phyloP scores from a whole-genome alignment of 2,113 vertebrate species.

The Mesitornis unicolor region DNA sequence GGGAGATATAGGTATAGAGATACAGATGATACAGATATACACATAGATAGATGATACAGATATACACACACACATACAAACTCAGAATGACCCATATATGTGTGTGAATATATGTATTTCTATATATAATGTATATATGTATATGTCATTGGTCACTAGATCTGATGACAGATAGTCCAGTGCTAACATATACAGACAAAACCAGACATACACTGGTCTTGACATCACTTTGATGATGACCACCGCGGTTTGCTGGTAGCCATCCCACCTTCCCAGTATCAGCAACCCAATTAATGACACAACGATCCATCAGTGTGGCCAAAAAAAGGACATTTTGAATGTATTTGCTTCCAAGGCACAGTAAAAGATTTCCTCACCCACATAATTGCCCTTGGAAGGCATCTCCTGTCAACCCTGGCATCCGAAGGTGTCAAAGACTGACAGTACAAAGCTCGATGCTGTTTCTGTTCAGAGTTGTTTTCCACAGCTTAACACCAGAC shows the following conservation, averaged over 20 bases:
- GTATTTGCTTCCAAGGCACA: neutral
- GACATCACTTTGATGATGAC: neutral
- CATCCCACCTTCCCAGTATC: neutral
- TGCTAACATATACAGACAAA: no score
- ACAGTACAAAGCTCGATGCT: neutral
- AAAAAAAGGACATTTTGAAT: neutral
- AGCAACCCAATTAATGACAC: neutral
- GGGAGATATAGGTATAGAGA: no score
- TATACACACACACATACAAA: no score
- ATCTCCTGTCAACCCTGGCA: neutral
- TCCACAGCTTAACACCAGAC: neutral
- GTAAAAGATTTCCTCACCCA: rapidly evolving
- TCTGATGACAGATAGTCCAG: neutral
- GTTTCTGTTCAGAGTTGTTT: neutral
- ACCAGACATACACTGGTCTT: no score
- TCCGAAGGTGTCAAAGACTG: neutral
- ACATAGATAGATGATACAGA: no score
- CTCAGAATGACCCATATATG: no score
- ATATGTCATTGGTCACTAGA: neutral
- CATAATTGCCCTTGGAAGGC: neutral
- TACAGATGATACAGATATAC: no score
- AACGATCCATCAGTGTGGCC: neutral
- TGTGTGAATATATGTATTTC: no score
- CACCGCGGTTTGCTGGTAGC: neutral
- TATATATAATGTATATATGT: neutral